phyloP scores from a whole-genome alignment of 2,113 vertebrate species.

The Meleagris gallopavo region DNA sequence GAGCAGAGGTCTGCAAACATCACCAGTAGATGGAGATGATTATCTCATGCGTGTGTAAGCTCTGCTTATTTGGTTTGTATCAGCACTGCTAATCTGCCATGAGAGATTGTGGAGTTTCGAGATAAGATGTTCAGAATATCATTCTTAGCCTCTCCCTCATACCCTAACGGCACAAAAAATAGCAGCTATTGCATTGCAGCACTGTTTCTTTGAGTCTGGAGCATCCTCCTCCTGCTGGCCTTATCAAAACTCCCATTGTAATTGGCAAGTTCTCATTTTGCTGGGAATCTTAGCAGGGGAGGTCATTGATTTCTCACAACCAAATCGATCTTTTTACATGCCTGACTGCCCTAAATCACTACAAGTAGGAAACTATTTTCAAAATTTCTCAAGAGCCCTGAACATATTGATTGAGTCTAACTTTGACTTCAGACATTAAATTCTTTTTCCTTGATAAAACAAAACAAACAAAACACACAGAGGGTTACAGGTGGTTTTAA shows the following conservation, averaged over 20 bases:
- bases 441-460: slow-evolving; percentile 38
- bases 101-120: not conserved
- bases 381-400: slow-evolving; percentile 71
- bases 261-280: slow-evolving; percentile 66
- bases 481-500: not conserved
- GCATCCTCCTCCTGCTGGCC: slow-evolving; percentile 48
- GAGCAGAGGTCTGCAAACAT: not conserved
- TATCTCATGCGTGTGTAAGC: not conserved
- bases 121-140: not conserved
- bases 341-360: slow-evolving; percentile 72
- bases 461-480: not conserved
- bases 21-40: not conserved
- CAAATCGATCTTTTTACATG: slow-evolving; percentile 62
- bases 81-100: not conserved
- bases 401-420: slow-evolving; percentile 58
- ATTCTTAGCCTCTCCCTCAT: not conserved
- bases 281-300: not conserved
- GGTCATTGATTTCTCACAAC: slow-evolving; percentile 63
- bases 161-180: not conserved
- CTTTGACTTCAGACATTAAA: slow-evolving; percentile 64
- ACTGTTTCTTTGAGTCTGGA: not conserved
- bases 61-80: slow-evolving; percentile 20
- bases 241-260: slow-evolving; percentile 56
- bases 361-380: slow-evolving; percentile 70
- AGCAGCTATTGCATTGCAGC: slow-evolving; percentile 25